Base-by-base conservation (phyloP, 2,113 vertebrate species). In the Cephalopholis sonnerati region DNA sequence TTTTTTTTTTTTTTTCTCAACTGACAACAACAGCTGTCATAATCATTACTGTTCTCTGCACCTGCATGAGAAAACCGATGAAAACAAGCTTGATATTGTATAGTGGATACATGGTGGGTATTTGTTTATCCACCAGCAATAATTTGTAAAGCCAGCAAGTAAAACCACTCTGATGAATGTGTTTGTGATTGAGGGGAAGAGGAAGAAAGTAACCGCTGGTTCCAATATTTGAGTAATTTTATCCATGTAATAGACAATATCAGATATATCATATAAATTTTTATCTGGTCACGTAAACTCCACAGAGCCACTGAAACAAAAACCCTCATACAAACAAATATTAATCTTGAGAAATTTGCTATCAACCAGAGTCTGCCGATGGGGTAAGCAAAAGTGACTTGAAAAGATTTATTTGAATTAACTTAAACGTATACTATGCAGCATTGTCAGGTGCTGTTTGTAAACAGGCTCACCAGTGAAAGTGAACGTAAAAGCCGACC, bases 11-110 rank as follows among this genome's bases (percentile, higher is more conserved):
- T 66, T 85, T 86, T 81, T 61, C 64, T 84, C 54, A 53, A 59
- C 79, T 77, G 64, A 86, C 72, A 86, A 80, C 81, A 92, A 76
- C 83, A 78, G 66, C 66, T 77, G 64, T 77, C 77, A 85, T 48
- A 64, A 71, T 89, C 61, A 74, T 80, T 77, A 84, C 71, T 74
- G 66, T 79, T 69, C 74, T 53, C 48, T 75, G 59, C 59, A 82
- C 77, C 71, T 67, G 80, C 46, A 61, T 13, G 15, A 68, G 46
- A 61, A 72, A 54, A 67, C 24, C 6, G 0, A 4, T n/a, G 48
- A 81, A 41, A 90, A 79, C 64, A 73, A 70, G 44, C 66, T 53
- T 77, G 66, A 59, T 84, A 39, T 17, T 66, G 22, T 72, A 7
- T 29, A 58, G 59, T 55, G 36, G 62, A 64, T 62, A 24, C 0